phyloP scores from a whole-genome alignment of 2,797 vertebrate species.

The Petrocephalus sullivani region DNA sequence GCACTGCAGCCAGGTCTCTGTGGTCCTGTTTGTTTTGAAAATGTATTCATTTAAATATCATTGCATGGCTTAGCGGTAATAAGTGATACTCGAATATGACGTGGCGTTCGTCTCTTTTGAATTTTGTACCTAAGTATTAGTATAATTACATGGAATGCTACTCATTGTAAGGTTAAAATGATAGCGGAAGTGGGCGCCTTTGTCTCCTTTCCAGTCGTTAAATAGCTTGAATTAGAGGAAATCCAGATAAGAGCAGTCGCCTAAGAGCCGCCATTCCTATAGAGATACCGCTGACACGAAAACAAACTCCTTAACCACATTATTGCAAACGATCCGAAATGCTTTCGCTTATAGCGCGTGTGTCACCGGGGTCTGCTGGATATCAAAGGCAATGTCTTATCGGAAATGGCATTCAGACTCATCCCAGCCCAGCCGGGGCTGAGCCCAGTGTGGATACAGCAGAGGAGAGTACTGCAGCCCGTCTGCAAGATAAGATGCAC shows the following conservation, averaged over 20 bases:
- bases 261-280: not conserved
- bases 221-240: not conserved
- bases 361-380: not conserved
- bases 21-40: not conserved
- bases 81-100: not conserved
- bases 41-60: not conserved
- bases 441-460: slow-evolving; percentile 18
- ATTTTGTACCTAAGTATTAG: not conserved
- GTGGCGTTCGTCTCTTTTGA: not conserved
- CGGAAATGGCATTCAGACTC: not conserved
- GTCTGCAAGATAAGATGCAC: slow-evolving; percentile 39
- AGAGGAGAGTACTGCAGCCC: slow-evolving; percentile 30
- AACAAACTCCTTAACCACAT: not conserved
- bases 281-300: not conserved
- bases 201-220: not conserved
- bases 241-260: not conserved
- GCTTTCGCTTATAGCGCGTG: not conserved
- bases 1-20: not conserved
- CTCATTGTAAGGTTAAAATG: not conserved
- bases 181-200: not conserved
- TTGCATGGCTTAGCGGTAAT: not conserved
- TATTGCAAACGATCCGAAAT: not conserved
- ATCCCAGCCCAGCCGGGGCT: not conserved
- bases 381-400: not conserved
- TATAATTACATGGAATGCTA: not conserved